phyloP scores from a whole-genome alignment of 2,113 vertebrate genomes.

The Helogale parvula region DNA sequence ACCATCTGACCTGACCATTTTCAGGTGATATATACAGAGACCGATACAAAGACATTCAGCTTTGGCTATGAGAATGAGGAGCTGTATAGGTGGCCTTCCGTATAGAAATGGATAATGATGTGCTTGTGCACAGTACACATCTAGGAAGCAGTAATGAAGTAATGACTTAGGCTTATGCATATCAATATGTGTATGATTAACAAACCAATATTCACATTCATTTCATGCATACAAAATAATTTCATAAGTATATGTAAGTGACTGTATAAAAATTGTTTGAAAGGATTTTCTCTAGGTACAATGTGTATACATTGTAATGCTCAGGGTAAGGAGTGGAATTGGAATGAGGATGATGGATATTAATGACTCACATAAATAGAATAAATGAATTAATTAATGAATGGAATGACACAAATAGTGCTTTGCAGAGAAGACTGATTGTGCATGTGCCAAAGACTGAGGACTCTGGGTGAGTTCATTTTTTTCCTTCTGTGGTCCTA shows the following conservation, averaged over 20 bases:
- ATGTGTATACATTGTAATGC: neutral
- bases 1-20: neutral
- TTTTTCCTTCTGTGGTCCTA: neutral
- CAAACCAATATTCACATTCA: neutral
- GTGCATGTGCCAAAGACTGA: neutral
- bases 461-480: neutral
- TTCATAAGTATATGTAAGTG: neutral
- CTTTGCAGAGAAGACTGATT: neutral
- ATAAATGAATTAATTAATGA: neutral
- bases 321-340: neutral
- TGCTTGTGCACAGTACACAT: neutral
- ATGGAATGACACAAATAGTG: neutral
- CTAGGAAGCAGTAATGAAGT: neutral
- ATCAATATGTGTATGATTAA: neutral
- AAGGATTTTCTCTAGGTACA: neutral
- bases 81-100: neutral
- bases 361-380: neutral
- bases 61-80: neutral
- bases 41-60: neutral
- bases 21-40: neutral
- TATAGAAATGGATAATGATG: neutral
- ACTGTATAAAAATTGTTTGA: neutral
- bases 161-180: neutral
- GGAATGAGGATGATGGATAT: neutral
- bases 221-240: neutral